phyloP scores from a whole-genome alignment of 2,113 vertebrate species.

The Typhlomys cinereus region DNA sequence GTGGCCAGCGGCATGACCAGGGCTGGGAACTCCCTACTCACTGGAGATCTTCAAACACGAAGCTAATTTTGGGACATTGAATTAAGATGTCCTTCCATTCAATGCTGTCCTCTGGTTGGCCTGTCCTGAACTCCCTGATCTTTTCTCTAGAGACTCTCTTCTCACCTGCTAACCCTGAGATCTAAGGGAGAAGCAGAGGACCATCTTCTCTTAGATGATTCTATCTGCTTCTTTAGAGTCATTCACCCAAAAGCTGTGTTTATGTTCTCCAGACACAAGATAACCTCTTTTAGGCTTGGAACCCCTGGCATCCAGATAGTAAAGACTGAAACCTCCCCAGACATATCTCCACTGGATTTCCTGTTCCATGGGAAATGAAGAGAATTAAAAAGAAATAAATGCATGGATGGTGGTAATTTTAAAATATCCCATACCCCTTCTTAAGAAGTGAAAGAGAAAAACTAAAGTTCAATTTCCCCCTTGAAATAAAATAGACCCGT shows the following conservation, averaged over 20 bases:
- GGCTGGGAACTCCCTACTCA: background rate
- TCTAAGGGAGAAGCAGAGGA: background rate
- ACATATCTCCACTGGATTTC: background rate
- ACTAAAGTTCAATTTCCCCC: background rate
- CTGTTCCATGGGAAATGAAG: background rate
- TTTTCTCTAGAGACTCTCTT: background rate
- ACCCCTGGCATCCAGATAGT: background rate
- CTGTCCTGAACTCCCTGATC: background rate
- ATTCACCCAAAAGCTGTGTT: background rate
- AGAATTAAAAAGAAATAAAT: background rate
- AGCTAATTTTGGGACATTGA: background rate
- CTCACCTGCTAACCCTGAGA: background rate
- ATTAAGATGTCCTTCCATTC: no score
- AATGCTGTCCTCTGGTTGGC: fast-evolving
- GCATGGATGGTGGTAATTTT: background rate
- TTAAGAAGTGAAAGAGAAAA: background rate
- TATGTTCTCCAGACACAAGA: background rate
- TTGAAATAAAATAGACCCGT: background rate
- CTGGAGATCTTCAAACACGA: background rate
- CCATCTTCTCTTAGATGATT: background rate
- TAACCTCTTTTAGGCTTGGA: background rate
- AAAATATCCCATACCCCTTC: background rate
- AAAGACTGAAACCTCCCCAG: background rate
- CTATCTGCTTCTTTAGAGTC: background rate
- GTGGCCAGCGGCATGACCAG: fast-evolving